Conservation (phyloP, 2,888 invertebrate genomes). For the Drosophila melanosoma region DNA sequence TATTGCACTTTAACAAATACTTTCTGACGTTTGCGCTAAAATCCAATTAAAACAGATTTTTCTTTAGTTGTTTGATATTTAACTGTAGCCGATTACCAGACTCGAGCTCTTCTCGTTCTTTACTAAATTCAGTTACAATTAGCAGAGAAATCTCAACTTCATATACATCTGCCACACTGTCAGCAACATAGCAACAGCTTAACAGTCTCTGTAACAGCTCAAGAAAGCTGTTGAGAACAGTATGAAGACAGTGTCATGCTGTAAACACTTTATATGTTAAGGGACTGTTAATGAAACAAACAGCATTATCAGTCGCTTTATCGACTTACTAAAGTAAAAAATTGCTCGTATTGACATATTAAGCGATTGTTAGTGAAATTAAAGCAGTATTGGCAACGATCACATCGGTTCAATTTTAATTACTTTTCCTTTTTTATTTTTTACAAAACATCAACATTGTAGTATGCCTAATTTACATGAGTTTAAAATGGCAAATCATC, state of each 20-base stretch:
- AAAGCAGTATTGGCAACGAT: conserved; percentile 15
- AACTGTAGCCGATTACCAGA: conserved; percentile 28
- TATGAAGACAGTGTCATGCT: not conserved
- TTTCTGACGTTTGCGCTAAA: too few species aligned
- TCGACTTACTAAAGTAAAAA: too few species aligned
- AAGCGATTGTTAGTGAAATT: not conserved
- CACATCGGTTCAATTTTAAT: too few species aligned
- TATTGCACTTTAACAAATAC: conserved; percentile 24
- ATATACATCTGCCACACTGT: conserved; percentile 28
- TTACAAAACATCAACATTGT: too few species aligned
- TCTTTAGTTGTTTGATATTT: conserved; percentile 6
- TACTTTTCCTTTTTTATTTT: too few species aligned
- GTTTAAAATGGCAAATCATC: too few species aligned
- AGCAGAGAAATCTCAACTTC: conserved; percentile 54
- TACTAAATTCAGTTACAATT: conserved; percentile 51
- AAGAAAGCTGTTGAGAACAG: conserved; percentile 6
- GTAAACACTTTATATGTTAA: too few species aligned
- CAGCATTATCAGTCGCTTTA: conserved; percentile 12
- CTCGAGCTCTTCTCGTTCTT: conserved; percentile 53
- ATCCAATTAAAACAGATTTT: conserved; percentile 20
- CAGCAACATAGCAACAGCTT: not conserved
- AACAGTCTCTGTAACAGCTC: conserved; percentile 13
- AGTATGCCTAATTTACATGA: too few species aligned
- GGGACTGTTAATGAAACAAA: too few species aligned
- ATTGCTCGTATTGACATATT: conserved; percentile 9